A percentile compares a stretch with the other conserved stretches of the same genome.
These are phyloP conservation scores for Mystacides longicornis DNA, from an alignment of 2,888 invertebrate species.

Conservation along the genomic window DNA sequence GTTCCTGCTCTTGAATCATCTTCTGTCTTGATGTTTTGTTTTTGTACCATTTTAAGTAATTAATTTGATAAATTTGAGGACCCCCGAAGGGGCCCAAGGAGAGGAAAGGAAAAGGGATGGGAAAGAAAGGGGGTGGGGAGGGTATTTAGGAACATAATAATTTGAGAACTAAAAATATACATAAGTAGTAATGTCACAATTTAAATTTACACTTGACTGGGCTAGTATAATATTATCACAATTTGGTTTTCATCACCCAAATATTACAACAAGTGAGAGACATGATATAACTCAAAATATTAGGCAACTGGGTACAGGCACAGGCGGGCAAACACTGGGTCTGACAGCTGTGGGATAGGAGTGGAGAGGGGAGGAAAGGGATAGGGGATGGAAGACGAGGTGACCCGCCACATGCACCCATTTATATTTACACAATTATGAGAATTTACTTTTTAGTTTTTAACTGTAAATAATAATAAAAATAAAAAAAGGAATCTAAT, in stretches of 20 bases:
- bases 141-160: conserved; percentile 21
- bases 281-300: conserved; percentile 10
- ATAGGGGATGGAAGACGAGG: neutral
- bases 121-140: neutral
- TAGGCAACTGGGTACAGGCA: neutral
- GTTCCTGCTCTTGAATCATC: no score
- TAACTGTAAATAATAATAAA: neutral
- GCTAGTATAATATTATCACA: conserved; percentile 17
- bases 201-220: conserved; percentile 13
- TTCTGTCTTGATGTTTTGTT: no score
- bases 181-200: conserved; percentile 13
- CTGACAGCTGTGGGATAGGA: neutral
- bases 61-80: conserved; percentile 19
- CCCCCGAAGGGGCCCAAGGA: conserved; percentile 21
- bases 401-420: no score
- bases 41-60: conserved; percentile 1
- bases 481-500: conserved; percentile 18
- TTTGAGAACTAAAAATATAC: conserved; percentile 15
- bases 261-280: conserved; percentile 3
- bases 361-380: neutral
- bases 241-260: conserved; percentile 15
- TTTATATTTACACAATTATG: no score
- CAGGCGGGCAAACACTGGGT: no score
- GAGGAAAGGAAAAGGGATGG: conserved; percentile 3
- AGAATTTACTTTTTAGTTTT: neutral